These are phyloP conservation scores for Euwallacea fornicatus DNA, from an alignment of 1,140 invertebrate species.

Conservation along the genomic window DNA sequence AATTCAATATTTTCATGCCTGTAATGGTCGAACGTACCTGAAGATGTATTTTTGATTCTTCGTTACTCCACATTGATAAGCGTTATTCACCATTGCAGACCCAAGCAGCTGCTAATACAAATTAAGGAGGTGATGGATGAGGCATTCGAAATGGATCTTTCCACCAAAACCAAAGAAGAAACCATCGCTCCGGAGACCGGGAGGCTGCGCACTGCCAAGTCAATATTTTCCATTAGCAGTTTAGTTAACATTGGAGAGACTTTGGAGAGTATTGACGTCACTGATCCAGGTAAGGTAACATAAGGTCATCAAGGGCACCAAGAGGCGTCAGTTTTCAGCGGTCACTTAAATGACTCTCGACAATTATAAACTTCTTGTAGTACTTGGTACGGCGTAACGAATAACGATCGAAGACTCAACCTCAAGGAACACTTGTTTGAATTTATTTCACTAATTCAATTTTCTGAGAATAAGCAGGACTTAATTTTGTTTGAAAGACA, in stretches of 20 bases:
- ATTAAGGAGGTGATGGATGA: slow-evolving; percentile 14
- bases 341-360: too few relatives aligned
- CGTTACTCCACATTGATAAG: too few relatives aligned
- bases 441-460: slow-evolving; percentile 32
- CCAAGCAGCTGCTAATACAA: too few relatives aligned
- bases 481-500: slow-evolving; percentile 33
- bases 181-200: slow-evolving; percentile 27
- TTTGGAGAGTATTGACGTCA: slow-evolving; percentile 27
- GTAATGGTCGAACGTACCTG: too few relatives aligned
- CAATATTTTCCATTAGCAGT: slow-evolving; percentile 61
- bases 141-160: slow-evolving; percentile 49
- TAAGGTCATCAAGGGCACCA: too few relatives aligned
- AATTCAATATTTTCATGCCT: too few relatives aligned
- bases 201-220: slow-evolving; percentile 59
- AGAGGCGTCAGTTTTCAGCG: too few relatives aligned
- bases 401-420: too few relatives aligned
- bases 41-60: too few relatives aligned
- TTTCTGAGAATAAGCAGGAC: slow-evolving; percentile 30
- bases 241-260: slow-evolving; percentile 59
- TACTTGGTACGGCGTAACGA: too few relatives aligned
- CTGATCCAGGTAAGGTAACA: not conserved
- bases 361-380: too few relatives aligned
- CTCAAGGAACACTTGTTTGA: not conserved
- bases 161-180: slow-evolving; percentile 45
- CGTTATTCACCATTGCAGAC: too few relatives aligned